Evolutionary conservation across 2,888 invertebrate genomes (phyloP), one percentile per base, ranked within the genome.

Genomic region (Ectemnius lituratus): DNA sequence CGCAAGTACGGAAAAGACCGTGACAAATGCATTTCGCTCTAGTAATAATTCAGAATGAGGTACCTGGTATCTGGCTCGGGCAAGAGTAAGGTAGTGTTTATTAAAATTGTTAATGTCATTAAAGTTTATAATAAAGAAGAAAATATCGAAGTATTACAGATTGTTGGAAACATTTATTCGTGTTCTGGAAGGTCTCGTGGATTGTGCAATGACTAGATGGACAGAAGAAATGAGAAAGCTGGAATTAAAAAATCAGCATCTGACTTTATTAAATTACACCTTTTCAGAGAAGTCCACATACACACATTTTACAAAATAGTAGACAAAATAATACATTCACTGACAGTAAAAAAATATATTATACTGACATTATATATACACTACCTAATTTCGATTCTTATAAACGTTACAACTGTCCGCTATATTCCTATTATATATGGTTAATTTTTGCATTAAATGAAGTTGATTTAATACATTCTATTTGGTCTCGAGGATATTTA

Each of bases 181-280:
- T 46, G 13, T 65, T 49, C 1, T 11, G 0, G 6, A 62, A 46
- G 13, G 13, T 16, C 13, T 16, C 16, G 5, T 11, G 52, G 13
- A 4, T n/a, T 52, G 8, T 11, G 37, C 37, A 37, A 11, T 52
- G 5, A 0, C 16, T 4, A 52, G n/a, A 6, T 14, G 16, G 52
- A 52, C 2, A 52, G 52, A 37, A n/a, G 13, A 59, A n/a, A 47
- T 37, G 65, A 37, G 20, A 5, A 8, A n/a, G 4, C 20, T 23
- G 2, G 28, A 67, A n/a, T 64, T 73, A 68, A 73, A 80, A 37
- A 76, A 64, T 72, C 47, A 64, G 71, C 61, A 72, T 71, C 67
- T 61, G 67, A 76, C 77, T 85, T 87, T 86, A 83, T 87, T 86
- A 81, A 84, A 82, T 85, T 83, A 86, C 67, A 80, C 75, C 76